Evolutionary conservation across 2,797 vertebrate species (phyloP), one percentile per base, ranked within the genome.

Genomic region (Silurus lanzhouensis): DNA sequence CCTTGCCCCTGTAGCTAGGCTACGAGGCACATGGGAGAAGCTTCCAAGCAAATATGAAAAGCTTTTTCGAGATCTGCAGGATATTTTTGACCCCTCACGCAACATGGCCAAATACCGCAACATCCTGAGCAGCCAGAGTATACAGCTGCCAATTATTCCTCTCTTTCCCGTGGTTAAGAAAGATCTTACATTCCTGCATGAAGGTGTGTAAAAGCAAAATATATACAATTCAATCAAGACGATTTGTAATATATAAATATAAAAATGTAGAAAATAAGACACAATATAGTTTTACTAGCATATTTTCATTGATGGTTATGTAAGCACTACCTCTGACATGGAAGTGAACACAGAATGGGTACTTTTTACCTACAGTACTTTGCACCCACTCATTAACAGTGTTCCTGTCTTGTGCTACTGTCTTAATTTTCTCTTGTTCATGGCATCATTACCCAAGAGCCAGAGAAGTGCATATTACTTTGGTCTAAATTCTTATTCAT

Each of bases 81-180:
- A 99, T 88, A 94, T 99, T 83, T 99, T 99, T 84, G 98, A 99
- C 94, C 98, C 98, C 0, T 99, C 98, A 84, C 96, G 97, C 92
- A 99, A 99, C 93, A 99, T 99, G 98, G 95, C 97, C 88, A 99
- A 99, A 88, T 99, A 99, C 79, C 96, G 98, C 91, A 99, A 99
- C 91, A 95, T 97, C 89, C 96, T 99, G 83, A 98, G 97, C 95
- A 97, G 96, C 95, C 98, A 99, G 92, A 98, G 96, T 92, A 96
- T 98, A 95, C 98, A 99, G 90, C 97, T 97, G 9, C 98, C 98
- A 79, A 97, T 99, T 94, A 99, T 99, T 92, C 98, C 98, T 0
- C 96, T 99, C 84, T 98, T 99, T 88, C 98, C 98, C 0, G 97
- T 99, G 87, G 96, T 99, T 92, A 99, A 99, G 96, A 99, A 99